Conservation (phyloP, 2,888 invertebrate genomes). For the Orchestes rusci region DNA sequence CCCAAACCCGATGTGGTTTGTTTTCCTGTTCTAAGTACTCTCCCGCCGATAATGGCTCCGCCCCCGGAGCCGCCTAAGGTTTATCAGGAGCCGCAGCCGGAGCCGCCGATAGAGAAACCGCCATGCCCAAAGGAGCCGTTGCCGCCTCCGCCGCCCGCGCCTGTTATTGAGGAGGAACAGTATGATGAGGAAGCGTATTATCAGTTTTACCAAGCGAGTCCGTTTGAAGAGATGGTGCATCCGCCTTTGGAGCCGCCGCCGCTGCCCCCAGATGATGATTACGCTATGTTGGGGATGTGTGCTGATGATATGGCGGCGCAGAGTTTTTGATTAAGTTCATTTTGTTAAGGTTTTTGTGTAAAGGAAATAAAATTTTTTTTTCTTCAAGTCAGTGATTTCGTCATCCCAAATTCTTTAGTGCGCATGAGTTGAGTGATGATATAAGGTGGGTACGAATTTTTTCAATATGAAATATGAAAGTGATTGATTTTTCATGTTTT, state of each 20-base stretch:
- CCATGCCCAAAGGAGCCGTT: background rate
- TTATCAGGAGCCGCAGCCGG: conserved; percentile 12
- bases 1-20: conserved; percentile 44
- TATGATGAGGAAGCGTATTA: background rate
- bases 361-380: too few species aligned
- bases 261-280: conserved; percentile 49
- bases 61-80: conserved; percentile 17
- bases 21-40: conserved; percentile 41
- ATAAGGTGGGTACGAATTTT: too few species aligned
- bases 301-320: conserved; percentile 67
- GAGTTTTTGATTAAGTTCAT: conserved; percentile 34
- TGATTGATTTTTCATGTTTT: too few species aligned
- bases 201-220: background rate
- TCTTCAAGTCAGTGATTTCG: background rate
- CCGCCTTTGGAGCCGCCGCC: conserved; percentile 42
- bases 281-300: conserved; percentile 81
- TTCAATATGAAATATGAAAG: too few species aligned
- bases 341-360: too few species aligned
- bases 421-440: too few species aligned
- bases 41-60: conserved; percentile 24
- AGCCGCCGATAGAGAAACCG: conserved; percentile 6
- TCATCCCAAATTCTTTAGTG: background rate
- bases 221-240: conserved; percentile 28
- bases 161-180: background rate
- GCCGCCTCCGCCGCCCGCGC: conserved; percentile 31